Base-by-base conservation (phyloP, 1,140 invertebrate species). In the Drosophila simulans region DNA sequence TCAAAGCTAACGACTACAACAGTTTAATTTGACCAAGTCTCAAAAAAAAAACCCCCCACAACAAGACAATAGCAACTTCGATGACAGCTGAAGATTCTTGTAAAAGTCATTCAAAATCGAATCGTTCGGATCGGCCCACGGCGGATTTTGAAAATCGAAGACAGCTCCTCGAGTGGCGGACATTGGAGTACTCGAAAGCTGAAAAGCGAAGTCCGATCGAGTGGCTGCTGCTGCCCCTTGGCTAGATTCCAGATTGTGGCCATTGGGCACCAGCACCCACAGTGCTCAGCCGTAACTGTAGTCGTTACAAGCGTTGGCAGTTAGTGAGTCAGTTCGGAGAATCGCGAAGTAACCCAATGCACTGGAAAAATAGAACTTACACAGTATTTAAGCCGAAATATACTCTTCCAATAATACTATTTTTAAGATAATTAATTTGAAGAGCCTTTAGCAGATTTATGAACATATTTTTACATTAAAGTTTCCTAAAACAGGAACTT, bases 291-390 rank as follows among this genome's bases (percentile, higher is more conserved):
- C 11, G 48, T 79, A 86, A 86, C 83, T 86, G 83, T 86, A 86
- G 88, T 86, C 37, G 86, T 86, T 86, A 88, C 83, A 86, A 53
- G 42, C 22, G 46, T 56, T 63, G 55, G 43, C 43, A 49, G 43
- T 39, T 39, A 22, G 55, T 66, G 81, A 80, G 64, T 77, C 77
- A n/a, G 27, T 56, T 34, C 34, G 27, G 45, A 13, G 20, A 10
- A 27, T 40, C 17, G 52, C 20, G 42, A 45, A 63, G 27, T 25
- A 22, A 13, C 8, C 5, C 10, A 22, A 11, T 25, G 15, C 22
- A 63, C 57, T 31, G 43, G 3, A 5, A 31, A 0, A 57, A 57
- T 31, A 56, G 27, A 13, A 17, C 3, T 3, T 1, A 17, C 10
- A 46, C 20, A 22, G 1, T 22, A 2, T 0, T 8, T 15, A 15